Evolutionary conservation across 2,888 invertebrate species (phyloP).

Genomic region (Pristionchus arcanus): DNA sequence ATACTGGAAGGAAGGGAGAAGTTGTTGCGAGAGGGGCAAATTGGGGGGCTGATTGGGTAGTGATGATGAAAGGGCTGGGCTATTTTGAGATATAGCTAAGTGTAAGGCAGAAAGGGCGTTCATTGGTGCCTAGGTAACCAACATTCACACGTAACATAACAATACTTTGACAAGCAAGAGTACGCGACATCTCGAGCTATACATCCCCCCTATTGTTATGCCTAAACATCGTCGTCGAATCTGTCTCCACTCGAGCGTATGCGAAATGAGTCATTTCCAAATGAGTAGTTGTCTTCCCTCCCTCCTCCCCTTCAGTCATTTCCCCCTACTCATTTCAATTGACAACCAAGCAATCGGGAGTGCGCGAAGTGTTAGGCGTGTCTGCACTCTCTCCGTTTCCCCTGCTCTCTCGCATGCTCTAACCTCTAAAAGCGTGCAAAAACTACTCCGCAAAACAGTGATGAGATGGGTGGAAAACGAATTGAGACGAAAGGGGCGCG

Average conservation of each 20-base stretch:
- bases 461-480: background rate
- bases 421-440: background rate
- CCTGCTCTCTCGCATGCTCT: background rate
- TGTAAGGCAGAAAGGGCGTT: too few species aligned
- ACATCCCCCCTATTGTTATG: too few species aligned
- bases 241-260: background rate
- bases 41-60: background rate
- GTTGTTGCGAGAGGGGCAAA: background rate
- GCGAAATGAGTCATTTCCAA: conserved; percentile 41
- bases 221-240: background rate
- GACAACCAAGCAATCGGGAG: conserved; percentile 37
- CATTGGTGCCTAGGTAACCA: too few species aligned
- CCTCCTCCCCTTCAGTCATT: conserved; percentile 6
- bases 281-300: background rate
- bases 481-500: background rate
- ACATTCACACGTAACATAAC: too few species aligned
- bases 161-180: too few species aligned
- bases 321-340: conserved; percentile 46
- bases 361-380: background rate
- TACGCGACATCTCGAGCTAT: too few species aligned
- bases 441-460: background rate
- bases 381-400: background rate
- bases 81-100: too few species aligned
- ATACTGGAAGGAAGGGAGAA: conserved; percentile 40
- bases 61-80: background rate